Evolutionary conservation across 1,140 invertebrate genomes (phyloP), one percentile per base, ranked within the genome.

Genomic region (Zaprionus ornatus): DNA sequence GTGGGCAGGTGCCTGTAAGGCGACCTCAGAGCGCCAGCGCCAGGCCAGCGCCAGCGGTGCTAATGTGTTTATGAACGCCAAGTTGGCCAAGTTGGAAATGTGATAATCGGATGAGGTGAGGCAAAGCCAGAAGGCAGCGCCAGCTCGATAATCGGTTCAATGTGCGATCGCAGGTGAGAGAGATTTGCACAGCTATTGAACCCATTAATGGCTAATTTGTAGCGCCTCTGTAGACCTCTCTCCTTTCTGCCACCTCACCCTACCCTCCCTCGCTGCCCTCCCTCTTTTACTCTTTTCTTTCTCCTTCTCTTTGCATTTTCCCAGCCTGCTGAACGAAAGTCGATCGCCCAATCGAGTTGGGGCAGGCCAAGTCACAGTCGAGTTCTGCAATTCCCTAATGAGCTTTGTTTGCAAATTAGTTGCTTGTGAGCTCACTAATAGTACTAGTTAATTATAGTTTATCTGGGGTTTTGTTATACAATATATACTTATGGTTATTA

Each of bases 1-100:
- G 5, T 12, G 29, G 35, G 17, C 10, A 56, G 63, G 19, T 25
- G 12, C 3, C 21, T 0, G 13, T 0, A 3, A 17, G 40, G 50
- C 50, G 21, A 52, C 21, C 50, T 32, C 0, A 10, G 9, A 32
- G 29, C 19, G 69, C 77, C 74, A 74, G 77, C 64, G 68, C 66
- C 29, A 90, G 85, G 5, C n/a, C n/a, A n/a, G n/a, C 81, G 84
- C 84, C 84, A 84, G 85, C 79, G 69, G 75, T 88, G 86, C 86
- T 88, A 88, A 88, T 88, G 82, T 90, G 79, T 71, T 88, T 88
- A 90, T 85, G 78, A 84, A 82, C 84, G 69, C 82, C 78, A 78
- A 37, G 77, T 83, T 82, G 67, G 81, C 27, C 69, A 59, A 68
- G 80, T 55, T 65, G 32, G 64, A 90, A 90, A 90, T 77, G 82